Evolutionary conservation across 2,888 invertebrate genomes (phyloP).

Genomic region (Ariolimax columbianus): DNA sequence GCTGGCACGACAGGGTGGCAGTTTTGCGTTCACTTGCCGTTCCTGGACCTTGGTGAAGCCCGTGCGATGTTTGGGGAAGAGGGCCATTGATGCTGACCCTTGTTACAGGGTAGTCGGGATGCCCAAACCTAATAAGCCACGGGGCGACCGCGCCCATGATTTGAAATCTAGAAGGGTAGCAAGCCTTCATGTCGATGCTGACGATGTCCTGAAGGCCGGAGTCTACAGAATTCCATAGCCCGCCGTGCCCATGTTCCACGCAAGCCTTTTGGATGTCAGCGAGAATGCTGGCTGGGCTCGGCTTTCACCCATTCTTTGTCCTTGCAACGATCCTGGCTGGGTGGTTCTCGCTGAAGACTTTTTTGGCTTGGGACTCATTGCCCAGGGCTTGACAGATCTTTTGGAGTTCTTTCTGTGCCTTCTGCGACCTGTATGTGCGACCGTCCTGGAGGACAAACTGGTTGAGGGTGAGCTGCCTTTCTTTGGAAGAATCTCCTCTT

Average conservation of each 20-base stretch:
- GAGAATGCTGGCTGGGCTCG: constrained; percentile 13
- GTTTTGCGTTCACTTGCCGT: neutral
- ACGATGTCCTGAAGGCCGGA: neutral
- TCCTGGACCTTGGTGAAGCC: neutral
- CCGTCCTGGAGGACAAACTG: no score
- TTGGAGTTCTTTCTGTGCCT: no score
- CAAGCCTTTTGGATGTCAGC: constrained; percentile 8
- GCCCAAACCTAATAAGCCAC: neutral
- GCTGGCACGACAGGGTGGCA: neutral
- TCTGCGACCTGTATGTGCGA: no score
- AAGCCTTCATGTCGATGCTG: constrained; percentile 7
- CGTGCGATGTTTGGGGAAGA: neutral
- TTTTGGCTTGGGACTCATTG: neutral
- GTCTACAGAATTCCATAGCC: constrained; percentile 2
- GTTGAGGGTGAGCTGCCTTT: no score
- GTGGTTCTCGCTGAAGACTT: neutral
- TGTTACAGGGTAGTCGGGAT: neutral
- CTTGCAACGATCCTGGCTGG: neutral
- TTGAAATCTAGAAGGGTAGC: neutral
- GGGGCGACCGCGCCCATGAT: neutral
- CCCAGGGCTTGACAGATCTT: no score
- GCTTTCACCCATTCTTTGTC: neutral
- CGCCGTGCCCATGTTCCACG: constrained; percentile 10
- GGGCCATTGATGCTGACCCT: neutral
- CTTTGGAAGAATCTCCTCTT: no score